Evolutionary conservation across 2,113 vertebrate genomes (phyloP).

Genomic region (Rhabdornis inornatus): DNA sequence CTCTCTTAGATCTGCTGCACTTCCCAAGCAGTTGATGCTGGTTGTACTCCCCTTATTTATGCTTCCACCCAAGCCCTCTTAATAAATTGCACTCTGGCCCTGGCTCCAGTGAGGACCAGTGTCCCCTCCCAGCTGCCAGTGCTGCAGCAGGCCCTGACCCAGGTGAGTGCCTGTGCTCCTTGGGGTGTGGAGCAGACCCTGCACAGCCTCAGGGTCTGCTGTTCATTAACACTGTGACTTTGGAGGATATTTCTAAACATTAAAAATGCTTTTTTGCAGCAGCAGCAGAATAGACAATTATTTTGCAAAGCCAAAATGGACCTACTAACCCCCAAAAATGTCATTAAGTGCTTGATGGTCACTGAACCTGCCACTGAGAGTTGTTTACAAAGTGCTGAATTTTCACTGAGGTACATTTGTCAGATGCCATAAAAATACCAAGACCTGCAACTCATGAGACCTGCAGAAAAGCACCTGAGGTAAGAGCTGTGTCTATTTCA

Average conservation of each 20-base stretch:
- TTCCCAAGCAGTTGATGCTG: not conserved
- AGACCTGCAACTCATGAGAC: not conserved
- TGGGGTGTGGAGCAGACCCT: rapidly evolving
- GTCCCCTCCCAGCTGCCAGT: rapidly evolving
- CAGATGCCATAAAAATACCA: not conserved
- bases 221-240: rapidly evolving
- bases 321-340: not conserved
- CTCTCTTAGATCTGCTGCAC: not conserved
- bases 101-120: not conserved
- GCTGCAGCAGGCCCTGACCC: not conserved
- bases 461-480: not conserved
- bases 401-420: not conserved
- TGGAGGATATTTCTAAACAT: rapidly evolving
- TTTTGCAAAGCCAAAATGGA: not conserved
- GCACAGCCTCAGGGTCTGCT: not conserved
- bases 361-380: not conserved
- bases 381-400: not conserved
- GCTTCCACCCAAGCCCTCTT: not conserved
- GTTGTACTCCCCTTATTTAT: not conserved
- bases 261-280: not conserved
- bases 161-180: rapidly evolving
- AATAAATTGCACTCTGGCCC: not conserved
- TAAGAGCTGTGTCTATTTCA: not conserved
- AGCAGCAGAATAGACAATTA: not conserved
- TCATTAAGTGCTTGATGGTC: not conserved